These are phyloP conservation scores for Polyodon spathula DNA, from an alignment of 2,113 vertebrate genomes.

Conservation along the genomic window DNA sequence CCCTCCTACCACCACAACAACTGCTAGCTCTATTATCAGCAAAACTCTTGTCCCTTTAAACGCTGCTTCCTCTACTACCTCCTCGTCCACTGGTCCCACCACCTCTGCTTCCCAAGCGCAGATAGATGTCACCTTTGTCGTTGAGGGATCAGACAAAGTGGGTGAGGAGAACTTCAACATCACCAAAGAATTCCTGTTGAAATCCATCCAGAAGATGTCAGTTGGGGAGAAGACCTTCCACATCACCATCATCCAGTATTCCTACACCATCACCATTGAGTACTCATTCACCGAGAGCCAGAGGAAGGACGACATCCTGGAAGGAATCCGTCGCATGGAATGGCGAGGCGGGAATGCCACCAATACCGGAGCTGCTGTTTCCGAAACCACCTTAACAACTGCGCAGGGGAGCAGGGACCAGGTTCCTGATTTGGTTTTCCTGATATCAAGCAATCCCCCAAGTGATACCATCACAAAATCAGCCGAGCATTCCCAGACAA, in stretches of 20 bases:
- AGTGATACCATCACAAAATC: slow-evolving; percentile 70
- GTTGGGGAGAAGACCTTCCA: slow-evolving; percentile 55
- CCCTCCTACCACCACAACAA: no score
- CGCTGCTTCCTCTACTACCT: no score
- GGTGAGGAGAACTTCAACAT: slow-evolving; percentile 70
- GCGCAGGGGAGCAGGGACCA: slow-evolving; percentile 43
- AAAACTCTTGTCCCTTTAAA: no score
- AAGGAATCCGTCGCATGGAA: slow-evolving; percentile 61
- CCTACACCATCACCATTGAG: slow-evolving; percentile 62
- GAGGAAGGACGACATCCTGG: slow-evolving; percentile 49
- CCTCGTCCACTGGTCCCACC: no score
- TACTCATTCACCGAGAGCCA: slow-evolving; percentile 58
- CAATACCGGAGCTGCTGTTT: slow-evolving; percentile 67
- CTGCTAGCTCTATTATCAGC: no score
- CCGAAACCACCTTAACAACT: slow-evolving; percentile 49
- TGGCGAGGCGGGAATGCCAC: slow-evolving; percentile 71
- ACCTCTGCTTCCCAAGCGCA: no score
- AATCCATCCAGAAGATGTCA: slow-evolving; percentile 55
- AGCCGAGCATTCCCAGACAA: slow-evolving; percentile 41
- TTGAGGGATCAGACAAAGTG: slow-evolving; percentile 76
- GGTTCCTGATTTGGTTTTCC: slow-evolving; percentile 75
- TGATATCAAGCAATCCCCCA: slow-evolving; percentile 79
- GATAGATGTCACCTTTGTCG: slow-evolving; percentile 69
- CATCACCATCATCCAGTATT: slow-evolving; percentile 78
- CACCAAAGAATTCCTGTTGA: slow-evolving; percentile 61